These are phyloP conservation scores for Patella depressa DNA, from an alignment of 2,888 invertebrate species.

Conservation along the genomic window DNA sequence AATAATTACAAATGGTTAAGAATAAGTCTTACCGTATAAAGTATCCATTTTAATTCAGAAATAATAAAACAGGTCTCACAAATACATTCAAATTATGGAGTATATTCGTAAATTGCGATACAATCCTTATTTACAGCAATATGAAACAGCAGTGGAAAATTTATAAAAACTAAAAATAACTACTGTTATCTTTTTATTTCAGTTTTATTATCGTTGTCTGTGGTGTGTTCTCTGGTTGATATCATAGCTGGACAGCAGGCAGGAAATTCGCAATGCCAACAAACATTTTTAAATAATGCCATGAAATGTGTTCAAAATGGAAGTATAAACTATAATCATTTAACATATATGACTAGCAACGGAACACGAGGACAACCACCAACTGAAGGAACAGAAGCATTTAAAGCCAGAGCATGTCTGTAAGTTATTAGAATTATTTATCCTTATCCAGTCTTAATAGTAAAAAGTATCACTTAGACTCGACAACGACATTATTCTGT, in stretches of 20 bases:
- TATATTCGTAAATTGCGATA: too few species aligned
- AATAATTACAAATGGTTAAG: too few species aligned
- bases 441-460: too few species aligned
- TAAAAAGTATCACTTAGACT: too few species aligned
- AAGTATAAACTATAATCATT: constrained; percentile 32
- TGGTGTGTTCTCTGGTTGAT: background rate
- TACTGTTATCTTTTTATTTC: too few species aligned
- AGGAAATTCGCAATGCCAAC: constrained; percentile 29
- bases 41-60: background rate
- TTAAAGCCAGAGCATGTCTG: constrained; percentile 34
- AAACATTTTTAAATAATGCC: constrained; percentile 34
- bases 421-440: constrained; percentile 17
- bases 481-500: too few species aligned
- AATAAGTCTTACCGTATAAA: too few species aligned
- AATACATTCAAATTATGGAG: too few species aligned
- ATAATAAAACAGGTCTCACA: background rate
- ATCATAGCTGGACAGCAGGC: background rate
- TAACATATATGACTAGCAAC: constrained; percentile 37
- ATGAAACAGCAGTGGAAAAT: too few species aligned
- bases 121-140: too few species aligned
- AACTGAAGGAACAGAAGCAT: constrained; percentile 27
- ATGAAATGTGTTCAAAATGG: constrained; percentile 38
- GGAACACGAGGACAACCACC: constrained; percentile 34
- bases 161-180: too few species aligned
- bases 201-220: background rate